A percentile compares a stretch with the other conserved stretches of the same genome.
These are phyloP conservation scores for Nixonia krombeini DNA, from an alignment of 1,140 invertebrate species.

Conservation along the genomic window DNA sequence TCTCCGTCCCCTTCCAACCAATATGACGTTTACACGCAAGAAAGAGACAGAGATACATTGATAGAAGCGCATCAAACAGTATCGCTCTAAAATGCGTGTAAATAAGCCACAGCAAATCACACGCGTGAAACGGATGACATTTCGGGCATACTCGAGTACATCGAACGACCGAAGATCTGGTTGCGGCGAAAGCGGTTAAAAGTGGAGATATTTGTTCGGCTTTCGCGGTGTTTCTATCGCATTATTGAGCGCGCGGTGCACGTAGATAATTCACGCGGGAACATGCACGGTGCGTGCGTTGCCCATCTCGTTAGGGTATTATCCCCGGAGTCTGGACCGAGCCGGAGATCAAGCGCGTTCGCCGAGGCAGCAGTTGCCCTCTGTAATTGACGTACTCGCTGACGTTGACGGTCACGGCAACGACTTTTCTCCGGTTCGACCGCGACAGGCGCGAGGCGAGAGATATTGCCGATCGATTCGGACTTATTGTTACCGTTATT, in stretches of 20 bases:
- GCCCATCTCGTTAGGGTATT: constrained; percentile 41
- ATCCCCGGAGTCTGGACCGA: constrained; percentile 13
- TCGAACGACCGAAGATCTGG: too few species aligned
- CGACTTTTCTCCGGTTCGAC: constrained; percentile 32
- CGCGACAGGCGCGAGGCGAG: constrained; percentile 5
- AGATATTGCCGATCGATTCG: constrained; percentile 2
- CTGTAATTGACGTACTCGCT: constrained; percentile 41
- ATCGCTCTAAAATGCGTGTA: too few species aligned
- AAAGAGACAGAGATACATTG: too few species aligned
- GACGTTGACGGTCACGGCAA: constrained; percentile 37
- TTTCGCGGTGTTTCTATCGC: constrained; percentile 22
- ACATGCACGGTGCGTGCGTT: constrained; percentile 31
- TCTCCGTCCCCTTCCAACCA: too few species aligned
- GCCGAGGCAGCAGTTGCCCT: constrained; percentile 25
- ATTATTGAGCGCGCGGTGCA: constrained; percentile 28
- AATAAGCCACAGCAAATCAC: constrained; percentile 19
- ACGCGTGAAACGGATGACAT: constrained; percentile 1
- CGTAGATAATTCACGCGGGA: constrained; percentile 42
- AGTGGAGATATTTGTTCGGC: constrained; percentile 21
- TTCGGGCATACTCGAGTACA: too few species aligned
- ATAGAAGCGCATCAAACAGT: too few species aligned
- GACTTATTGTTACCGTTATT: too few species aligned
- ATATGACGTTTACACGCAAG: too few species aligned
- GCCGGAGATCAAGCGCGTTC: constrained; percentile 14
- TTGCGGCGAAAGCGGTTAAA: constrained; percentile 1